phyloP scores from a whole-genome alignment of 2,888 invertebrate genomes.

The Nowickia ferox region DNA sequence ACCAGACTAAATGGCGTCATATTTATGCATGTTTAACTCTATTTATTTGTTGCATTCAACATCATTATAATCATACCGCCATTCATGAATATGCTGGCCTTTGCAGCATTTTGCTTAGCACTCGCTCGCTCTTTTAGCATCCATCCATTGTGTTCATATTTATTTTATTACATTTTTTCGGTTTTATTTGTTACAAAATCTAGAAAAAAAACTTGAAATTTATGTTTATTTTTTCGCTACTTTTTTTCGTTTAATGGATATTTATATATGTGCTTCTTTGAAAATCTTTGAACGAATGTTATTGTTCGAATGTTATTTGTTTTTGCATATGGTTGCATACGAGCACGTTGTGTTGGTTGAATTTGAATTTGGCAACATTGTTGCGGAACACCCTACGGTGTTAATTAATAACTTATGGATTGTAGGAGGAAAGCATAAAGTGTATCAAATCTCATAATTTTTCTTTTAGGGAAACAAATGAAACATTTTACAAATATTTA shows the following conservation, averaged over 20 bases:
- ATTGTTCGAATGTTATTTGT: constrained; percentile 15
- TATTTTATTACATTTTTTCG: constrained; percentile 60
- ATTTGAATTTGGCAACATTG: constrained; percentile 32
- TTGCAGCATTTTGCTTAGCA: constrained; percentile 43
- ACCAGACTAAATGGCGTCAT: constrained; percentile 71
- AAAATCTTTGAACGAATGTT: constrained; percentile 42
- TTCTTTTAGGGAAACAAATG: constrained; percentile 10
- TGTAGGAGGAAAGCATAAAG: constrained; percentile 21
- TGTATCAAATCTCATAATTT: constrained; percentile 21
- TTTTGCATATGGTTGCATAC: constrained; percentile 12
- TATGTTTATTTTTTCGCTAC: constrained; percentile 62
- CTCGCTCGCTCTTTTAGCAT: constrained; percentile 18
- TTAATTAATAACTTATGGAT: constrained; percentile 41
- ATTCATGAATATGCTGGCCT: constrained; percentile 34
- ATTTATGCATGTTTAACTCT: constrained; percentile 58
- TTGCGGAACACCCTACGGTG: constrained; percentile 43
- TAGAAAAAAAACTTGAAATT: constrained; percentile 53
- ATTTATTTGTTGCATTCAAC: constrained; percentile 58
- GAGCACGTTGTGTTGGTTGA: background rate
- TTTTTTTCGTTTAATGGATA: constrained; percentile 59
- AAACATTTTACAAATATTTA: background rate
- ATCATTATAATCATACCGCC: constrained; percentile 44
- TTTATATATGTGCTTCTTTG: constrained; percentile 66
- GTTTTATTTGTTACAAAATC: constrained; percentile 47
- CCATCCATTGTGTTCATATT: constrained; percentile 41